A percentile compares a stretch with the other conserved stretches of the same genome.
These are phyloP conservation scores for Metridium senile DNA, from an alignment of 92 coral and sea anemone genomes.

Conservation along the genomic window DNA sequence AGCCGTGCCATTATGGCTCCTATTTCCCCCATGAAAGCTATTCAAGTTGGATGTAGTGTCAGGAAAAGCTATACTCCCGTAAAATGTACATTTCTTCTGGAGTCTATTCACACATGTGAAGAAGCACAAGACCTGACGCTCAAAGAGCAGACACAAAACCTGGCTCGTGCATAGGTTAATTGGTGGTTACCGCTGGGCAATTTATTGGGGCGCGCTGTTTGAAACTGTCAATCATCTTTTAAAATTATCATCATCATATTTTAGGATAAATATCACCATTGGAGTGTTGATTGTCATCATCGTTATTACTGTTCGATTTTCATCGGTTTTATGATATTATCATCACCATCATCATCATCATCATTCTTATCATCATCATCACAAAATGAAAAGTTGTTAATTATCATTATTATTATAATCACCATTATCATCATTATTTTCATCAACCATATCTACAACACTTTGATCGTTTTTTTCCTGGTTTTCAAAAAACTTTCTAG, in stretches of 20 bases:
- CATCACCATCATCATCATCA: too few relatives aligned
- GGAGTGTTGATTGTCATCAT: too few relatives aligned
- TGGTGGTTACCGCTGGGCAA: conserved; percentile 8
- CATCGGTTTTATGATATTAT: too few relatives aligned
- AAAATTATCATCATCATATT: background rate
- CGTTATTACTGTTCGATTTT: too few relatives aligned
- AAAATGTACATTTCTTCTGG: background rate
- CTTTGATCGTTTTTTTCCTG: background rate
- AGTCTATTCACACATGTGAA: conserved; percentile 11
- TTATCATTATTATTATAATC: too few relatives aligned
- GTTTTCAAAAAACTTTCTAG: background rate
- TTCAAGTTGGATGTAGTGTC: background rate
- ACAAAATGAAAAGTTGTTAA: too few relatives aligned
- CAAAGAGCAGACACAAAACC: background rate
- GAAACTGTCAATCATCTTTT: background rate
- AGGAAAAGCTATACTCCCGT: background rate
- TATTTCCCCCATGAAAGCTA: conserved; percentile 89
- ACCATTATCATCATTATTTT: background rate
- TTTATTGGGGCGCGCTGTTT: background rate
- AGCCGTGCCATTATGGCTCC: conserved; percentile 85
- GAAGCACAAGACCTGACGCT: too few relatives aligned
- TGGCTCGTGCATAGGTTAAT: conserved; percentile 5
- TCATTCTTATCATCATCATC: too few relatives aligned
- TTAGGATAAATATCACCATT: background rate
- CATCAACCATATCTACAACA: background rate